Conservation (phyloP, 2,888 invertebrate genomes). For the Zootermopsis nevadensis region DNA sequence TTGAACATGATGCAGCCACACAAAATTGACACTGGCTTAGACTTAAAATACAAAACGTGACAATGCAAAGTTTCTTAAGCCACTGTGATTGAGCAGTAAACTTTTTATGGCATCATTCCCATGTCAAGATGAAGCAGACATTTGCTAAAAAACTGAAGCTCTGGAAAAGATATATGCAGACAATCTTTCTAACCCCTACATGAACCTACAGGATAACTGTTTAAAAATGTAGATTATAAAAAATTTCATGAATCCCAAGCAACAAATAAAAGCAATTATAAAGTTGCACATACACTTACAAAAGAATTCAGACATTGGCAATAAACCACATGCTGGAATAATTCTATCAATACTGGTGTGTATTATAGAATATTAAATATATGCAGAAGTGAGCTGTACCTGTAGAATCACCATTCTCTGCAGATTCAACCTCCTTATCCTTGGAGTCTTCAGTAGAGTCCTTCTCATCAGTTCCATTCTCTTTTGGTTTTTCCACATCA, state of each 20-base stretch:
- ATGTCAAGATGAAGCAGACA: not conserved
- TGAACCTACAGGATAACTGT: too few relatives aligned
- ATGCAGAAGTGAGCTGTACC: constrained; percentile 56
- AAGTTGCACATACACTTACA: too few relatives aligned
- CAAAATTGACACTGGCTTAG: not conserved
- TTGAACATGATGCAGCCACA: not conserved
- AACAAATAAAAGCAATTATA: too few relatives aligned
- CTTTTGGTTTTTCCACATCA: constrained; percentile 46
- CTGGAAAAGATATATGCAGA: not conserved
- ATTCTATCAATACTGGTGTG: too few relatives aligned
- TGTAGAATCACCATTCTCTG: constrained; percentile 59
- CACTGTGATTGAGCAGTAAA: not conserved
- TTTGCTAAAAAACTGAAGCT: not conserved
- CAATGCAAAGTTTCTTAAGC: not conserved
- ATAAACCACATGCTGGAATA: too few relatives aligned
- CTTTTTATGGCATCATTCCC: not conserved
- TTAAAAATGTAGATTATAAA: too few relatives aligned
- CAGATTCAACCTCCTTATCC: constrained; percentile 61
- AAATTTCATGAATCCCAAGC: too few relatives aligned
- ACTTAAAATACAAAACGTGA: not conserved
- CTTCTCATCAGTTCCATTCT: constrained; percentile 57
- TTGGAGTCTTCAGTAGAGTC: constrained; percentile 61
- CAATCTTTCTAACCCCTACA: not conserved
- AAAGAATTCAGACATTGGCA: too few relatives aligned
- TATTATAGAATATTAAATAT: too few relatives aligned